phyloP scores from a whole-genome alignment of 2,797 vertebrate genomes.

The Pangasius macronema region DNA sequence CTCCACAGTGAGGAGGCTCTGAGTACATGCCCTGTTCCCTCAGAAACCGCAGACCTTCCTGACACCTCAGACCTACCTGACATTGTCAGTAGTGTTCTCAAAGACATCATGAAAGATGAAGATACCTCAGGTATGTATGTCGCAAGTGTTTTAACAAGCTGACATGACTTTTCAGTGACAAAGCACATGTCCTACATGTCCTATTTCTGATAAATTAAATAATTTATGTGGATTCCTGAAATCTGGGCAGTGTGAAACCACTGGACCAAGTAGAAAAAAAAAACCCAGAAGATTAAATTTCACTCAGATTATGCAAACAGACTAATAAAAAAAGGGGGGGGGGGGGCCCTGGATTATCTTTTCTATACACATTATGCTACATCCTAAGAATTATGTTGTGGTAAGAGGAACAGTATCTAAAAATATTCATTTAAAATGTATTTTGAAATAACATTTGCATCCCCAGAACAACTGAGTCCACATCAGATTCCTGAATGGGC shows the following conservation, averaged over 20 bases:
- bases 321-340: not conserved
- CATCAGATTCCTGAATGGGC: slow-evolving; percentile 83
- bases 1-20: slow-evolving; percentile 61
- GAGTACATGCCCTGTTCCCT: slow-evolving; percentile 47
- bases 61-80: slow-evolving; percentile 71
- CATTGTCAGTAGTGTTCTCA: slow-evolving; percentile 78
- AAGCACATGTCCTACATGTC: not conserved
- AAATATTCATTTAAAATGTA: not conserved
- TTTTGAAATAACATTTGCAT: slow-evolving; percentile 1
- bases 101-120: slow-evolving; percentile 61
- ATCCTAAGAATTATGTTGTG: not conserved
- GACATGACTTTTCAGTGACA: not conserved
- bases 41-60: slow-evolving; percentile 55
- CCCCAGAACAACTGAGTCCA: slow-evolving; percentile 52
- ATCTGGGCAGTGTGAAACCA: not conserved
- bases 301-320: not conserved
- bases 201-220: not conserved
- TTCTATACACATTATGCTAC: not conserved
- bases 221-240: not conserved
- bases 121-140: slow-evolving; percentile 47
- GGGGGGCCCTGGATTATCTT: not conserved
- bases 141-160: not conserved
- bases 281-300: not conserved
- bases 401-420: not conserved
- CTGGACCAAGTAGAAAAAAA: not conserved